Evolutionary conservation across 2,888 invertebrate species (phyloP).

Genomic region (Drosophila yooni): DNA sequence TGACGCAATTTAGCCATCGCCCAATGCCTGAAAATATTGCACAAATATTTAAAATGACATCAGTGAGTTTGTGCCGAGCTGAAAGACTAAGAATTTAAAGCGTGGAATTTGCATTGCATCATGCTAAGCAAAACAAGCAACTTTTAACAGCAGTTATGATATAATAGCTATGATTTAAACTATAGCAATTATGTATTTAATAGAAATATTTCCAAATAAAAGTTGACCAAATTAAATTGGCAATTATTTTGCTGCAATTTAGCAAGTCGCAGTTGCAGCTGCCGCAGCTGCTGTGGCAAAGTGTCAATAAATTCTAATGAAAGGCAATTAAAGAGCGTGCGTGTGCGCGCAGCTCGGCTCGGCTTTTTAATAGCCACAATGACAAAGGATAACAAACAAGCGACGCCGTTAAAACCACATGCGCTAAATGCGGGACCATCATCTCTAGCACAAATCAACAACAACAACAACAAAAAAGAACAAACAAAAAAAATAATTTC

Average conservation of each 20-base stretch:
- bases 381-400: constrained; percentile 32
- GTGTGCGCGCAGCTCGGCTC: constrained; percentile 26
- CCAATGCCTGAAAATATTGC: constrained; percentile 49
- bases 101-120: constrained; percentile 28
- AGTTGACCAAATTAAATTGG: constrained; percentile 11
- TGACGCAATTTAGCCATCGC: constrained; percentile 43
- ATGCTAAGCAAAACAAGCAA: not conserved
- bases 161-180: no score
- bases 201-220: not conserved
- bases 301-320: constrained; percentile 70
- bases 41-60: constrained; percentile 62
- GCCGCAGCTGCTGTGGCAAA: constrained; percentile 36
- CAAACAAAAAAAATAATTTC: constrained; percentile 61
- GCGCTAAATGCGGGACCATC: constrained; percentile 65
- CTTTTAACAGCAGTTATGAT: not conserved
- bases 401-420: constrained; percentile 25
- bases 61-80: constrained; percentile 1
- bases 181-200: no score
- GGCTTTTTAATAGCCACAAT: constrained; percentile 44
- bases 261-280: constrained; percentile 10
- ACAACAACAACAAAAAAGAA: not conserved
- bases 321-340: constrained; percentile 65
- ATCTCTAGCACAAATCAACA: constrained; percentile 12
- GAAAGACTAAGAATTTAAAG: not conserved
- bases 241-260: constrained; percentile 7